Base-by-base conservation (phyloP, 2,888 invertebrate genomes). In the Eilema caniola region DNA sequence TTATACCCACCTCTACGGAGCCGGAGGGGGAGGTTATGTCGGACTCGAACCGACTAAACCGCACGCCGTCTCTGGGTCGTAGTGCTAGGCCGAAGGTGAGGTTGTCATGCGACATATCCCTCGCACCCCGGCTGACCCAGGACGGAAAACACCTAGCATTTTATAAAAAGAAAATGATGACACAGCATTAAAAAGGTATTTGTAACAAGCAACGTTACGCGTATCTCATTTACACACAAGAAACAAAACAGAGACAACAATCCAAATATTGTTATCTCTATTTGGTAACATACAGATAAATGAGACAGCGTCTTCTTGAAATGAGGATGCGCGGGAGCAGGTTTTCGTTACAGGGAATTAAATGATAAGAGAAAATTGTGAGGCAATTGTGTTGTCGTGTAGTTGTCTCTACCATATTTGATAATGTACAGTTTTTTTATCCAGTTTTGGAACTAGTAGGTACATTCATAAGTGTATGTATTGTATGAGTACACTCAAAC, bases 231-330 rank as follows among this genome's bases (percentile, higher is more conserved):
- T 59, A 33, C 60, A 66, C 41, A 47, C 60, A 66, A 59, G 33
- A 70, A 72, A 73, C 78, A 75, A 66, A 71, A 78, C 62, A 47
- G 33, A 74, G 66, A 67, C 63, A 28, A 53, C 66, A 70, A 75
- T 71, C 74, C 74, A 47, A 73, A 72, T 77, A 83, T 23, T 59
- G 64, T 69, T 79, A 83, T 82, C 81, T 62, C 5, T 78, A 68
- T 73, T 71, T 72, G 33, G 63, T 61, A 59, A 72, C 69, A n/a
- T 16, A 70, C 75, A 75, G 77, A 72, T 74, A 71, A 62, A 59
- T 53, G 71, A 76, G 74, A 81, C 77, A 80, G 41, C 71, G 73
- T 75, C 78, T 74, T 77, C 74, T 73, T 56, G 59, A 69, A 82
- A 78, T 79, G 83, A 66, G 76, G 73, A 72, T 80, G 77, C 67